Evolutionary conservation across 1,140 invertebrate genomes (phyloP).

Genomic region (Bombus terrestris): DNA sequence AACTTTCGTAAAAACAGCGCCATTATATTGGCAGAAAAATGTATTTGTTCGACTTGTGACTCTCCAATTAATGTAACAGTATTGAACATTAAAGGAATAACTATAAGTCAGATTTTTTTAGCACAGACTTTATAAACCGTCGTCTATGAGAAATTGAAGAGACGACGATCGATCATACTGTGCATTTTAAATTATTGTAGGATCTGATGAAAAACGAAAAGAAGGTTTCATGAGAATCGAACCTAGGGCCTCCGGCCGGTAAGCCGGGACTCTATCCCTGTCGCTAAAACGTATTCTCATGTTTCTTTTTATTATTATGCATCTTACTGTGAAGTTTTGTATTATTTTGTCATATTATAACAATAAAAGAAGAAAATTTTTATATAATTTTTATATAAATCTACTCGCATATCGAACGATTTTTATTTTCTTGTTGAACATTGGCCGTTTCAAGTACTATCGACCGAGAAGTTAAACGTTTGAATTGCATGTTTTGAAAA

Average conservation of each 20-base stretch:
- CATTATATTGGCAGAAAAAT: not conserved
- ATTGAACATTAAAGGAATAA: constrained; percentile 72
- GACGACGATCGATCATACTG: constrained; percentile 77
- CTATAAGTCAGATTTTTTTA: constrained; percentile 69
- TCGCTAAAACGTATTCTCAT: not conserved
- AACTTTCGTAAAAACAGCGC: not conserved
- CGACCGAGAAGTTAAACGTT: not conserved
- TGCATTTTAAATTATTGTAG: constrained; percentile 54
- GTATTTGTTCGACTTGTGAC: constrained; percentile 72
- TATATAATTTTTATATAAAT: not conserved
- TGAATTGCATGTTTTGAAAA: not conserved
- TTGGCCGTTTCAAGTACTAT: not conserved
- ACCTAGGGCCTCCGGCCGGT: not conserved
- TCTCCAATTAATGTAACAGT: constrained; percentile 57
- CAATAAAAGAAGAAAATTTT: not conserved
- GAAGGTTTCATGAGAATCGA: not conserved
- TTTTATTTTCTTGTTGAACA: not conserved
- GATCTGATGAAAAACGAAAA: not conserved
- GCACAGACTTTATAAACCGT: constrained; percentile 77
- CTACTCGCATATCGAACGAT: not conserved
- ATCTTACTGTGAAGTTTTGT: not conserved
- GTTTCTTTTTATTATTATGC: not conserved
- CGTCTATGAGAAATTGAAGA: constrained; percentile 48
- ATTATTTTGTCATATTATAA: not conserved
- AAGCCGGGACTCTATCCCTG: not conserved